Percentiles rank a stretch among this genome's conserved stretches.
Evolutionary conservation across 2,797 vertebrate species (phyloP).

Genomic region (Megaceryle alcyon): DNA sequence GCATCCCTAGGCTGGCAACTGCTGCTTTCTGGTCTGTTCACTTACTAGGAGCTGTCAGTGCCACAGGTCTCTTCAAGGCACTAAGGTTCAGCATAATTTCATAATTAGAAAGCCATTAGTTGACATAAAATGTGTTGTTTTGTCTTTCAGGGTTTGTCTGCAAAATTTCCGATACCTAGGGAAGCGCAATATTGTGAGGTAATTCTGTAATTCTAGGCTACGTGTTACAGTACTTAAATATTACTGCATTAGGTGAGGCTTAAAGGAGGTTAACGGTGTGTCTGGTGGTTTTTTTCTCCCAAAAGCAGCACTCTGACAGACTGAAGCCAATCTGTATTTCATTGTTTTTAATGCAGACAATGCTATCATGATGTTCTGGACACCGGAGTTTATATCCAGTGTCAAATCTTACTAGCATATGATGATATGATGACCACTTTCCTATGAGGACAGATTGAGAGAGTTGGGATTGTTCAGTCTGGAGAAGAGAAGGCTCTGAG

Average conservation of each 20-base stretch:
- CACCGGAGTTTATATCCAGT: neutral
- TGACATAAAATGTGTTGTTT: neutral
- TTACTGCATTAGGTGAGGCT: neutral
- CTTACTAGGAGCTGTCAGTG: neutral
- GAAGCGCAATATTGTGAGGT: slow-evolving; percentile 97
- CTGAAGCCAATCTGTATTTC: neutral
- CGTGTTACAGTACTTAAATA: neutral
- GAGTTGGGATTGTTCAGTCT: too few species aligned
- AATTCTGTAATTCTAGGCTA: slow-evolving; percentile 44
- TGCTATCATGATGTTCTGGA: neutral
- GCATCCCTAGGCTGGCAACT: neutral
- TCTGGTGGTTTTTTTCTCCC: neutral
- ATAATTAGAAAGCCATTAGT: neutral
- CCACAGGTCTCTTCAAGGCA: neutral
- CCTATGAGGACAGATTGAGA: too few species aligned
- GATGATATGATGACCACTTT: neutral
- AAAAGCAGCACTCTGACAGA: neutral
- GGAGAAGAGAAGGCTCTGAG: too few species aligned
- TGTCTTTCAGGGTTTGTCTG: slow-evolving; percentile 89
- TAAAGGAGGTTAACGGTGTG: neutral
- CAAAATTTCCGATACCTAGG: slow-evolving; percentile 98
- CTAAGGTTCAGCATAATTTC: neutral
- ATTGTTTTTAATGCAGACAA: neutral
- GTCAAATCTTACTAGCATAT: neutral
- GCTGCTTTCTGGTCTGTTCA: neutral